Conservation (phyloP, 2,797 vertebrate genomes). For the Thamnophis elegans region DNA sequence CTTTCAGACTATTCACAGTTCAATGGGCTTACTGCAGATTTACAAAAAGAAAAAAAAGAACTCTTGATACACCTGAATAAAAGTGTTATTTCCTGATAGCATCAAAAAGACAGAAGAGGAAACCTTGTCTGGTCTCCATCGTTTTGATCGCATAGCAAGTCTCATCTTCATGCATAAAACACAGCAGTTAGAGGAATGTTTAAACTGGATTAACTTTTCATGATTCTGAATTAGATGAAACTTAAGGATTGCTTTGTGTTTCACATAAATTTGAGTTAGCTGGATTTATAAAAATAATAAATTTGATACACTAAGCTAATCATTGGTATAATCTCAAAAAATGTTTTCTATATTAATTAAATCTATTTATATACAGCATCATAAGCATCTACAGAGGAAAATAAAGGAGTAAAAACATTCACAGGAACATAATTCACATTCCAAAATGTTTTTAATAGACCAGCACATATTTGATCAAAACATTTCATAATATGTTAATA, state of each 20-base stretch:
- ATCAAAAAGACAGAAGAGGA: constrained; percentile 46
- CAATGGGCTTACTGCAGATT: constrained; percentile 72
- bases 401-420: constrained; percentile 78
- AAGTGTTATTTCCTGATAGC: constrained; percentile 70
- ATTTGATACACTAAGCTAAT: constrained; percentile 66
- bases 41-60: constrained; percentile 75
- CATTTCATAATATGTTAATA: constrained; percentile 81
- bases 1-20: constrained; percentile 74
- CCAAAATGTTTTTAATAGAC: constrained; percentile 91
- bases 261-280: constrained; percentile 58
- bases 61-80: constrained; percentile 66
- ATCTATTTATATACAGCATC: constrained; percentile 71
- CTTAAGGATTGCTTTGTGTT: constrained; percentile 59
- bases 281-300: constrained; percentile 58
- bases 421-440: constrained; percentile 85
- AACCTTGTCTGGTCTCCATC: constrained; percentile 55
- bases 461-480: constrained; percentile 87
- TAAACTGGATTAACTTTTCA: constrained; percentile 46
- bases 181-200: constrained; percentile 55
- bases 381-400: constrained; percentile 87
- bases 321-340: constrained; percentile 66
- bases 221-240: constrained; percentile 63
- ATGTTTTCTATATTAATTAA: constrained; percentile 67
- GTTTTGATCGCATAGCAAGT: constrained; percentile 59
- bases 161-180: constrained; percentile 72